These are phyloP conservation scores for Acanthisitta chloris DNA, from an alignment of 2,113 vertebrate species.

Conservation along the genomic window DNA sequence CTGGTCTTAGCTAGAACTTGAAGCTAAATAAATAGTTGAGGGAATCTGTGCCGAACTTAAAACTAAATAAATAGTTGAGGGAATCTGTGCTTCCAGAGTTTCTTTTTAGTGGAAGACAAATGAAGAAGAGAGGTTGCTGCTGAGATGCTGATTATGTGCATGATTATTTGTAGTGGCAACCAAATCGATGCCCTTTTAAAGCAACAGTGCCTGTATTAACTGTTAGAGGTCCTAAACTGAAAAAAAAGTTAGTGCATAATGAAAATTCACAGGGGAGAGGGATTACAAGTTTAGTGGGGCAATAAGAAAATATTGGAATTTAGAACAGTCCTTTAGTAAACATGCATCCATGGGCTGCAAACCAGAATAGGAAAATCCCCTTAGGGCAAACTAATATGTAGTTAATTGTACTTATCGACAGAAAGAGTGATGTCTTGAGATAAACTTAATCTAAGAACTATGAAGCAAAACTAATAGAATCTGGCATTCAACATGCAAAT, in stretches of 20 bases:
- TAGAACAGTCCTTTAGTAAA: not conserved
- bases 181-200: not conserved
- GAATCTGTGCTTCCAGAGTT: not conserved
- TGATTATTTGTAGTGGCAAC: not conserved
- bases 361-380: not conserved
- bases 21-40: not conserved
- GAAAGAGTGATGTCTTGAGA: constrained; percentile 46
- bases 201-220: not conserved
- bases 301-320: not conserved
- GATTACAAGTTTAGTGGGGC: not conserved
- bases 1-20: not conserved
- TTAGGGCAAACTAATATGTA: constrained; percentile 38
- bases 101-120: not conserved
- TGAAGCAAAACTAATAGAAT: constrained; percentile 62
- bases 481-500: constrained; percentile 38
- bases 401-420: constrained; percentile 39
- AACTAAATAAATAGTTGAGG: not conserved
- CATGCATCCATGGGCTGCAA: not conserved
- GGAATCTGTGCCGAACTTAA: not conserved
- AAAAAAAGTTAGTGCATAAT: not conserved
- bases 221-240: not conserved
- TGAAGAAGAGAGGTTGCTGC: not conserved
- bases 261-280: not conserved
- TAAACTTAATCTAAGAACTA: constrained; percentile 57
- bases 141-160: not conserved